Evolutionary conservation across 1,140 invertebrate species (phyloP), one percentile per base, ranked within the genome.

Genomic region (Pseudomyrmex concolor): DNA sequence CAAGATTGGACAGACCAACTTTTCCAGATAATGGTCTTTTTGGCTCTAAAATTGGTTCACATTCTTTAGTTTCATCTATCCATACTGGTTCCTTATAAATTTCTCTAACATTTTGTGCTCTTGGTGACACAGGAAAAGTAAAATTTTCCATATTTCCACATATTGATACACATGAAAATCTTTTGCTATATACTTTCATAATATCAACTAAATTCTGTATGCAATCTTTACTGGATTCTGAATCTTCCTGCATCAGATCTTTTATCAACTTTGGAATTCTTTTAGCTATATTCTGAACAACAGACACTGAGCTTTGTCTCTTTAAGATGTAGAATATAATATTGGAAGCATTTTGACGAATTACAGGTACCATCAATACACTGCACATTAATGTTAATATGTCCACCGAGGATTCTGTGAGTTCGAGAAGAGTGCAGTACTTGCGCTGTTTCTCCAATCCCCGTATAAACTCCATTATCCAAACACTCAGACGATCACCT

Each of bases 1-100:
- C 97, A 17, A 98, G 94, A 94, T 98, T 98, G 7, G 96, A 95
- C 1, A 98, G 94, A 0, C 98, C 98, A 8, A 97, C 96, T 93
- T 97, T 96, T 4, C 94, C 95, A 73, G 91, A 86, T n/a, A 89
- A 88, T 45, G 85, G 63, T 60, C 80, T 88, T 34, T 83, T 77
- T 19, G 87, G 13, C 70, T 89, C 84, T 3, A 77, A 78, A 45
- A 84, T 74, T 59, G 88, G 34, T 70, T 89, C 84, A 13, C 89
- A 74, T 83, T 87, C 71, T 68, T 91, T 73, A 17, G 50, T 81
- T 60, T 91, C 91, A 8, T 89, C 89, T 3, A 71, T 34, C 92
- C 92, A 93, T 15, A 91, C 59, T 8, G 72, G 70, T 17, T 87
- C 90, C 1, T 70, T 85, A 7, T 87, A 62, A 57, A 92, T 83